These are phyloP conservation scores for Sinodicranocentrus sp. DNA, from an alignment of 2,888 invertebrate species.

Conservation along the genomic window DNA sequence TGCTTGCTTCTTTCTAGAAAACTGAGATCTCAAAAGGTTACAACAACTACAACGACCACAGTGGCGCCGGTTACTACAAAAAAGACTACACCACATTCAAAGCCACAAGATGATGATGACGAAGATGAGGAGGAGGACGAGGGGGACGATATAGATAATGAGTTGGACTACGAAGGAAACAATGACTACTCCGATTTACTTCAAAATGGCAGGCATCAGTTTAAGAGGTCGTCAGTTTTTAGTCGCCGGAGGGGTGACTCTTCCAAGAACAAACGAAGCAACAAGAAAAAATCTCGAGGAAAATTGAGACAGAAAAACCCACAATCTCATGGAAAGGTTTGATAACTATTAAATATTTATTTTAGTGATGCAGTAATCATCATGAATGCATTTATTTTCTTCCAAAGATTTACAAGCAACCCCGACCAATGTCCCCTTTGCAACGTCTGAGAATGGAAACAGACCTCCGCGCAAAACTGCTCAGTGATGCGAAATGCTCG, in stretches of 20 bases:
- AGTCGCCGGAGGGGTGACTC: conserved; percentile 13
- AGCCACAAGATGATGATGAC: conserved; percentile 30
- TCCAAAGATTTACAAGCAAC: neutral
- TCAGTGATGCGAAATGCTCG: conserved; percentile 49
- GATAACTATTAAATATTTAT: no score
- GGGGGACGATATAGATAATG: conserved; percentile 38
- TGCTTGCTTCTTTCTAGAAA: conserved; percentile 25
- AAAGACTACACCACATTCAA: conserved; percentile 8
- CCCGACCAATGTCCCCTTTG: conserved; percentile 23
- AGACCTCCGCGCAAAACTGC: conserved; percentile 58
- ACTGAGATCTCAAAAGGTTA: conserved; percentile 24
- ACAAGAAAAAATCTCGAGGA: neutral
- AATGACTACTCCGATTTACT: conserved; percentile 25
- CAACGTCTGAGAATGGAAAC: conserved; percentile 57
- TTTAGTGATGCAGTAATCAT: no score
- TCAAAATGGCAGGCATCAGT: neutral
- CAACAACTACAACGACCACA: conserved; percentile 38
- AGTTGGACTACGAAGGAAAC: conserved; percentile 44
- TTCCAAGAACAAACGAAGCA: conserved; percentile 8
- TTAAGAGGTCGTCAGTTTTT: conserved; percentile 25
- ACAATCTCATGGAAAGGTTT: no score
- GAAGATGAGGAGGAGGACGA: conserved; percentile 50
- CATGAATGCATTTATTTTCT: no score
- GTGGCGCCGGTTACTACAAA: neutral
- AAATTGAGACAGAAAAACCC: conserved; percentile 4